Evolutionary conservation across 2,888 invertebrate species (phyloP), one percentile per base, ranked within the genome.

Genomic region (Hymenopus coronatus): DNA sequence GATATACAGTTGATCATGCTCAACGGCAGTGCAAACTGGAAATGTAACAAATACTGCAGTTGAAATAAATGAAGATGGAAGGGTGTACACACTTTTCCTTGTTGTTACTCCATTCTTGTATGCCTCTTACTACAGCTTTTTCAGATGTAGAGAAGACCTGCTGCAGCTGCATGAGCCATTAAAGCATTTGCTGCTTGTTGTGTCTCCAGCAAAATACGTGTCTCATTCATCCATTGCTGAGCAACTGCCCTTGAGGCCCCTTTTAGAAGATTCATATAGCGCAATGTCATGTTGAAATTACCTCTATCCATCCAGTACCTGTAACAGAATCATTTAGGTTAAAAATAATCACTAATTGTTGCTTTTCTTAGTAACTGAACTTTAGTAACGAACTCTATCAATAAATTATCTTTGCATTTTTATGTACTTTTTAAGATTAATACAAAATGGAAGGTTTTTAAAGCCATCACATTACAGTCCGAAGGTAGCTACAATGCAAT

Each of bases 211-310:
- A 97, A 95, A 87, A 97, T 95, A 88, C 96, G 95, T 0, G 98
- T 96, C 91, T 98, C 98, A 89, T 96, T 95, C 92, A 98, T 95
- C 99, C 99, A 99, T 91, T 97, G 96, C 83, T 94, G 93, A 0
- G 99, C 97, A 1, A 98, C 96, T 88, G 95, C 95, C 4, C 97
- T 95, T 0, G 99, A 96, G 81, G 98, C 98, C n/a, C 99, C 99
- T 92, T 96, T 94, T 90, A 99, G 94, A 40, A 98, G 95, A 92
- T 97, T 97, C 94, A 98, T 97, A 93, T 98, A 98, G 89, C 96
- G 96, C 15, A 99, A 93, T 0, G 98, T 97, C 93, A 96, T 96
- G 88, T 96, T 96, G 91, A 99, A 94, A 92, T 99, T 97, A n/a
- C 97, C 98, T 88, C 96, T 95, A 91, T 98, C 97, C 89, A 99